A percentile compares a stretch with the other conserved stretches of the same genome.
phyloP scores from a whole-genome alignment of 2,797 vertebrate genomes.

The Manis crassicaudata region DNA sequence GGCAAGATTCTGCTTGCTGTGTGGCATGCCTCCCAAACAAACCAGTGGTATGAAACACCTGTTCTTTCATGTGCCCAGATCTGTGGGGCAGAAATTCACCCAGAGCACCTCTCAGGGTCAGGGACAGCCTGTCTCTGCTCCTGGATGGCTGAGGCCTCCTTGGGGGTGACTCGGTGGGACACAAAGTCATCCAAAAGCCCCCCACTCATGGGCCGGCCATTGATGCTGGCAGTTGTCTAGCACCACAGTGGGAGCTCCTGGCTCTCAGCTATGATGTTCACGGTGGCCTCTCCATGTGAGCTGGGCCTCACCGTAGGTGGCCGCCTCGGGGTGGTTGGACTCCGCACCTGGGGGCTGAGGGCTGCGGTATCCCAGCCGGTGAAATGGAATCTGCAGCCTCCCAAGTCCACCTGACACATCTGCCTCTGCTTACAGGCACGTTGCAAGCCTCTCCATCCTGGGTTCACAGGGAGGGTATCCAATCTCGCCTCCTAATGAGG shows the following conservation, averaged over 20 bases:
- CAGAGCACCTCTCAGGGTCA: background rate
- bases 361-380: too few relatives aligned
- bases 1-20: fast-evolving
- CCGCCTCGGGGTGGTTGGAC: fast-evolving
- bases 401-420: fast-evolving
- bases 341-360: fast-evolving
- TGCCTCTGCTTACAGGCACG: background rate
- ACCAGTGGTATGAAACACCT: fast-evolving
- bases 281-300: fast-evolving
- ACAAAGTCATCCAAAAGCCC: fast-evolving
- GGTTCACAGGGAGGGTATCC: background rate
- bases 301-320: background rate
- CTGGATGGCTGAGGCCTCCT: fast-evolving
- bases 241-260: fast-evolving
- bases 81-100: background rate
- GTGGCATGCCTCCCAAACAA: fast-evolving
- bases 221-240: background rate
- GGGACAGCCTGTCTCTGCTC: too few relatives aligned
- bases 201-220: fast-evolving
- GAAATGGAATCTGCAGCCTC: fast-evolving
- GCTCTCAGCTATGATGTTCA: background rate
- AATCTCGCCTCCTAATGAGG: background rate
- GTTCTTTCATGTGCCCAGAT: too few relatives aligned
- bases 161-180: fast-evolving
- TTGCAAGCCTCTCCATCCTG: fast-evolving